Percentiles rank a stretch among this genome's conserved stretches.
Evolutionary conservation across 2,113 vertebrate species (phyloP).

Genomic region (Sorex fumeus): DNA sequence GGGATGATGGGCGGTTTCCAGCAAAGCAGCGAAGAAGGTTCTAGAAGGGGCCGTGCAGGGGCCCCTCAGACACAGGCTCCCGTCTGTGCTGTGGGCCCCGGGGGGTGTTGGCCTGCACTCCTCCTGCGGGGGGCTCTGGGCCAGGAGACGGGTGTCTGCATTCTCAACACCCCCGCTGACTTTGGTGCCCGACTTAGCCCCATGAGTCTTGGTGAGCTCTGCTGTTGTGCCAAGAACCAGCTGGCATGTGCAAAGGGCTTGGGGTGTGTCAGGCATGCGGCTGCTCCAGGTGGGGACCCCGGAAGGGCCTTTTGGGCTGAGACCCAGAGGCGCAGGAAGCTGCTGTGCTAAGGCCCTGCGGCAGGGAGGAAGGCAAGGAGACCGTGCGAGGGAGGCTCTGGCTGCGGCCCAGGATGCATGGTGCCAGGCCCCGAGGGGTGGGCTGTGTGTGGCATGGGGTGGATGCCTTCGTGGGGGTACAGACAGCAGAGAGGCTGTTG

Average conservation of each 20-base stretch:
- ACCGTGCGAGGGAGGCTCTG: fast-evolving
- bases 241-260: too few relatives aligned
- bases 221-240: background rate
- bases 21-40: constrained; percentile 9
- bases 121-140: background rate
- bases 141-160: background rate
- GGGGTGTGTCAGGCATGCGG: fast-evolving
- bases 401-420: fast-evolving
- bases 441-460: background rate
- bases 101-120: too few relatives aligned
- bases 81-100: too few relatives aligned
- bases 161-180: too few relatives aligned
- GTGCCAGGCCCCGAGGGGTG: background rate
- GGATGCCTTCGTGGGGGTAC: background rate
- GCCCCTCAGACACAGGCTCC: constrained; percentile 27
- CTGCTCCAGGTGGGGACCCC: fast-evolving
- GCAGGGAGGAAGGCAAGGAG: background rate
- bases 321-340: background rate
- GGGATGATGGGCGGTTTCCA: constrained; percentile 60
- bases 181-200: background rate
- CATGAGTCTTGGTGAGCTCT: background rate
- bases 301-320: background rate
- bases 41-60: constrained; percentile 32
- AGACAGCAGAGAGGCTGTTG: too few relatives aligned
- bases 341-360: background rate